A percentile compares a stretch with the other conserved stretches of the same genome.
These are phyloP conservation scores for Apamea crenata DNA, from an alignment of 2,888 invertebrate genomes.

Conservation along the genomic window DNA sequence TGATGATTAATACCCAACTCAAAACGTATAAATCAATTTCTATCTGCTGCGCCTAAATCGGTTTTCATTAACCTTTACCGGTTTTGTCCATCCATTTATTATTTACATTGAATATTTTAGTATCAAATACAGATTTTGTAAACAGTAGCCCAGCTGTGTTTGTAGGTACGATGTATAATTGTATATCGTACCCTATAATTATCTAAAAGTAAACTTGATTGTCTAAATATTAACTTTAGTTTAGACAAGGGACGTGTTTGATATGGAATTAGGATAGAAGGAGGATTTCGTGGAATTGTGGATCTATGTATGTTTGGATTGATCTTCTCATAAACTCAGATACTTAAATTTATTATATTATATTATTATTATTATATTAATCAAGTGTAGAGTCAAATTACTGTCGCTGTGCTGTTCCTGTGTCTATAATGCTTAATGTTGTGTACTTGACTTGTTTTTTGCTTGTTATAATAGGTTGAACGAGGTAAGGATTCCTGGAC, in stretches of 20 bases:
- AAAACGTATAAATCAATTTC: conserved; percentile 34
- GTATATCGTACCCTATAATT: no score
- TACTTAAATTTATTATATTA: no score
- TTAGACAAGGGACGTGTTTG: conserved; percentile 47
- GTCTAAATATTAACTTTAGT: conserved; percentile 60
- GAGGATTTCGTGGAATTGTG: conserved; percentile 9
- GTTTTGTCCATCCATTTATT: conserved; percentile 13
- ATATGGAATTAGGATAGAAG: conserved; percentile 32
- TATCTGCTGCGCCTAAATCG: conserved; percentile 1
- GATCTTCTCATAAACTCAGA: background rate
- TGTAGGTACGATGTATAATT: conserved; percentile 47
- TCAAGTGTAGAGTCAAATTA: background rate
- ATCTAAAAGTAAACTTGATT: conserved; percentile 54
- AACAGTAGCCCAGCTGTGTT: conserved; percentile 58
- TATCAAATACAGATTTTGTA: conserved; percentile 56
- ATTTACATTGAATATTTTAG: conserved; percentile 53
- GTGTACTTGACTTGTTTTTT: no score
- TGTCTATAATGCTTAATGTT: no score
- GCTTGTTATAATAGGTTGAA: no score
- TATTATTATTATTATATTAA: no score
- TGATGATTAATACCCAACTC: conserved; percentile 32
- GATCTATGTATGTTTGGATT: background rate
- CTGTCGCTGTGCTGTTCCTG: no score
- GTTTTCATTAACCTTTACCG: conserved; percentile 45
- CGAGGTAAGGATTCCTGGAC: no score